These are phyloP conservation scores for Caenorhabditis sinica DNA, from an alignment of 2,888 invertebrate genomes.

Conservation along the genomic window DNA sequence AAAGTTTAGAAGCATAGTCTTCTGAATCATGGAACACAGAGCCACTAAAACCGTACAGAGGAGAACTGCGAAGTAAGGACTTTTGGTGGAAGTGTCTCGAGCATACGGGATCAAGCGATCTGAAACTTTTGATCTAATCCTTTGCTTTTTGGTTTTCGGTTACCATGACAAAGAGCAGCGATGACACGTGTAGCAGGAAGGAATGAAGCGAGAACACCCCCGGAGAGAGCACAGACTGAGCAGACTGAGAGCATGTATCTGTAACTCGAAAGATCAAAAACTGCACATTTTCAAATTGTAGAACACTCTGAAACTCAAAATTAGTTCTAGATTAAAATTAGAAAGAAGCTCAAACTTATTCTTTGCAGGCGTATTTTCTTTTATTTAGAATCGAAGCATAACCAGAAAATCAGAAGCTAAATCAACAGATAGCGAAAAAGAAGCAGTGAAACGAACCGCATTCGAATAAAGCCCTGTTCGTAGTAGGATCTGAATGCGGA, in stretches of 20 bases:
- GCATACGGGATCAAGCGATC: slow-evolving; percentile 70
- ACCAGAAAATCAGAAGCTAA: slow-evolving; percentile 1
- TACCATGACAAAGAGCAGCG: slow-evolving; percentile 66
- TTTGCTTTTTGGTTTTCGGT: background rate
- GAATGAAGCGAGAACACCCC: slow-evolving; percentile 67
- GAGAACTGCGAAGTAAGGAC: slow-evolving; percentile 64
- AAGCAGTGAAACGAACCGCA: slow-evolving; percentile 67
- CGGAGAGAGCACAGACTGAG: slow-evolving; percentile 74
- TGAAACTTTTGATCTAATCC: slow-evolving; percentile 24
- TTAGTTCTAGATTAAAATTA: background rate
- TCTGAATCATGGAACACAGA: slow-evolving; percentile 55
- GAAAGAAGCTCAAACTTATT: slow-evolving; percentile 27
- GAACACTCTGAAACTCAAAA: background rate
- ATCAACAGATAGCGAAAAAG: background rate
- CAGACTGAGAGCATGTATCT: slow-evolving; percentile 76
- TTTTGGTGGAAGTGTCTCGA: slow-evolving; percentile 62
- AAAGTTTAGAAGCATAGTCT: slow-evolving; percentile 58
- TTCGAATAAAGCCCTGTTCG: slow-evolving; percentile 71
- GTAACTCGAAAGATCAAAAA: slow-evolving; percentile 4
- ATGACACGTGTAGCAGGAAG: slow-evolving; percentile 71
- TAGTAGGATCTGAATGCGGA: slow-evolving; percentile 66
- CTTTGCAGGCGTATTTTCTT: background rate
- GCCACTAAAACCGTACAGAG: slow-evolving; percentile 63
- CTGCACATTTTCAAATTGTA: background rate
- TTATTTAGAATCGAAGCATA: slow-evolving; percentile 2